Evolutionary conservation across 64 coral and sea anemone species (phyloP), one percentile per base, ranked within the genome.

Genomic region (Dendronephthya gigantea): DNA sequence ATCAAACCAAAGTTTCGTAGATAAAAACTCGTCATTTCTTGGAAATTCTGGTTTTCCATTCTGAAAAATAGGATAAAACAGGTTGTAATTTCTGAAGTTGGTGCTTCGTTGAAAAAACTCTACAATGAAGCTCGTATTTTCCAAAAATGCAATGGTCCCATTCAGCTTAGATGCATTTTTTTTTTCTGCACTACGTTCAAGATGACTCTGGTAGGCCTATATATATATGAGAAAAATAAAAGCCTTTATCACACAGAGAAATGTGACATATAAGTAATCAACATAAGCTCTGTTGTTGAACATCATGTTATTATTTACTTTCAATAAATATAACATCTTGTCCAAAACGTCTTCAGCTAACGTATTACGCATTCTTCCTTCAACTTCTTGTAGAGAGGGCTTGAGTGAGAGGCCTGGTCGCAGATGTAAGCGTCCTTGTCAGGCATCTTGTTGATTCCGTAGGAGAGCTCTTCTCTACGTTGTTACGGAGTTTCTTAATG

Each of bases 1-100:
- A 34, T 87, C 85, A 49, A 87, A 87, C 19, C 41, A 87, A n/a
- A 87, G 85, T 30, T 87, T 87, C n/a, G 36, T 13, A 17, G 62
- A 87, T 2, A 49, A 2, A 48, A 47, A 48, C 19, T 65, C 40
- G 27, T 11, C n/a, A 39, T 27, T 41, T n/a, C 41, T 29, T 9
- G 35, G 41, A 7, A 51, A n/a, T 75, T n/a, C 70, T 59, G 5
- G 34, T 12, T 75, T 75, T 87, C 85, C 85, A 87, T 17, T 87
- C 30, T 0, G 28, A 5, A 14, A 87, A 31, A 34, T 40, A 87
- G 37, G 35, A 0, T 33, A 87, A 38, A 5, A 74, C 65, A 12
- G 38, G 9, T 19, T 40, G 39, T 16, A 87, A 39, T 27, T 74
- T 10, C 23, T 25, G 58, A 0, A 87, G 37, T 11, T 59, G 34